A percentile compares a stretch with the other conserved stretches of the same genome.
Evolutionary conservation across 2,888 invertebrate species (phyloP).

Genomic region (Dioctria linearis): DNA sequence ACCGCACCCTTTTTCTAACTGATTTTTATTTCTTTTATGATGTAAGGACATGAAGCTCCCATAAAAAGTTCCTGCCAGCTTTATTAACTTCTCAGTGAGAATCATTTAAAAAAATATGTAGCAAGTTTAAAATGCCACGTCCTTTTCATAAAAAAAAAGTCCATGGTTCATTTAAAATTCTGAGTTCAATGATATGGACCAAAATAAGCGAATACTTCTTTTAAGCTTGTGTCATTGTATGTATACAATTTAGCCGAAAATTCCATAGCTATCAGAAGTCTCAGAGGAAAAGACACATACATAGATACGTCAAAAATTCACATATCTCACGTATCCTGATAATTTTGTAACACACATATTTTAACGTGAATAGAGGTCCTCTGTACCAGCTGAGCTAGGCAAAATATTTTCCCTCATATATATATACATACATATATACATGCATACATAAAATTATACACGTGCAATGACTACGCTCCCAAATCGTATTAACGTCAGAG

Average conservation of each 20-base stretch:
- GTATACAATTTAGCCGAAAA: conserved; percentile 23
- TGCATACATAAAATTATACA: conserved; percentile 10
- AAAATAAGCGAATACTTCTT: conserved; percentile 43
- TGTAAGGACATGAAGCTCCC: too few species aligned
- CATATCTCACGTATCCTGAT: conserved; percentile 23
- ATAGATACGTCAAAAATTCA: neutral
- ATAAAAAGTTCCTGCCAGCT: too few species aligned
- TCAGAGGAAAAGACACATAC: conserved; percentile 19
- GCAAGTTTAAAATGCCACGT: neutral
- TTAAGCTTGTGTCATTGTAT: neutral
- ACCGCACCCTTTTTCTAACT: neutral
- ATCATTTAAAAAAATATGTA: too few species aligned
- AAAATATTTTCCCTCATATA: conserved; percentile 1
- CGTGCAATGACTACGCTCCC: conserved; percentile 16
- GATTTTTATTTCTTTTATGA: too few species aligned
- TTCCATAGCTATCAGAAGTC: neutral
- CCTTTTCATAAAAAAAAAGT: neutral
- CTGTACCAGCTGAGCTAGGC: conserved; percentile 32
- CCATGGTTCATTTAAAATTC: conserved; percentile 39
- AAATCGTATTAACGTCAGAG: conserved; percentile 24
- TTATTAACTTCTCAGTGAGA: too few species aligned
- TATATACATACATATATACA: too few species aligned
- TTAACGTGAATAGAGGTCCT: neutral
- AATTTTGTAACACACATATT: conserved; percentile 19
- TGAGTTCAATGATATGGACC: conserved; percentile 20